Percentiles rank a stretch among this genome's conserved stretches.
Conservation (phyloP, 2,888 invertebrate species). For the Chromoteleia sp. region DNA sequence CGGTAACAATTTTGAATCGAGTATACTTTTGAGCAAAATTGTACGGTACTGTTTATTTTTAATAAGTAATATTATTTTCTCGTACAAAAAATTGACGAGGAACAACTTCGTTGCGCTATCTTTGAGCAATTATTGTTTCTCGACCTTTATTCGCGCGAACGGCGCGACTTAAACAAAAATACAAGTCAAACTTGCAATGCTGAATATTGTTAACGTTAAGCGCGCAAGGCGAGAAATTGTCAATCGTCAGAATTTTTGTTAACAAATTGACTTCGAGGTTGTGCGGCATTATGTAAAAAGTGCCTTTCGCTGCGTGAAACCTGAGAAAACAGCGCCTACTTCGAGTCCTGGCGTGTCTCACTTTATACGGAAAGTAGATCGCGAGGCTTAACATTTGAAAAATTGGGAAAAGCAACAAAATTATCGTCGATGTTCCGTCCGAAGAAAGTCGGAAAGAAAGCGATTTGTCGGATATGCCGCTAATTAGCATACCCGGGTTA, state of each 20-base stretch:
- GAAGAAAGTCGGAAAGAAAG: constrained; percentile 63
- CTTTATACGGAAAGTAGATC: constrained; percentile 72
- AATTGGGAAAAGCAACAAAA: constrained; percentile 64
- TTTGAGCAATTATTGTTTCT: too few relatives aligned
- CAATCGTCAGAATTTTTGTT: constrained; percentile 47
- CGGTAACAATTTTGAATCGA: too few relatives aligned
- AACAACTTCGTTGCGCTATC: too few relatives aligned
- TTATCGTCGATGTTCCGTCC: constrained; percentile 23
- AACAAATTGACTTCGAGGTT: constrained; percentile 55
- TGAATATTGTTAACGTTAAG: too few relatives aligned
- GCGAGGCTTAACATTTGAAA: constrained; percentile 61
- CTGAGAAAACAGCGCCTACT: constrained; percentile 73
- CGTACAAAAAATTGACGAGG: too few relatives aligned
- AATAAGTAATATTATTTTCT: too few relatives aligned
- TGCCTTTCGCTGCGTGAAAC: constrained; percentile 74
- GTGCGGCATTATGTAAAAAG: constrained; percentile 73
- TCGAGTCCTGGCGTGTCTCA: constrained; percentile 62
- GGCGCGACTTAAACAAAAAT: too few relatives aligned
- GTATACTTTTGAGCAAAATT: too few relatives aligned
- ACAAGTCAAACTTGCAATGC: too few relatives aligned
- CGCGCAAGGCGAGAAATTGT: neutral
- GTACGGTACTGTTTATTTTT: too few relatives aligned
- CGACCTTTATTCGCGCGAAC: too few relatives aligned
- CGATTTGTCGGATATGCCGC: constrained; percentile 24
- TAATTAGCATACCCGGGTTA: constrained; percentile 49